Evolutionary conservation across 2,797 vertebrate species (phyloP).

Genomic region (Danio tinwini): DNA sequence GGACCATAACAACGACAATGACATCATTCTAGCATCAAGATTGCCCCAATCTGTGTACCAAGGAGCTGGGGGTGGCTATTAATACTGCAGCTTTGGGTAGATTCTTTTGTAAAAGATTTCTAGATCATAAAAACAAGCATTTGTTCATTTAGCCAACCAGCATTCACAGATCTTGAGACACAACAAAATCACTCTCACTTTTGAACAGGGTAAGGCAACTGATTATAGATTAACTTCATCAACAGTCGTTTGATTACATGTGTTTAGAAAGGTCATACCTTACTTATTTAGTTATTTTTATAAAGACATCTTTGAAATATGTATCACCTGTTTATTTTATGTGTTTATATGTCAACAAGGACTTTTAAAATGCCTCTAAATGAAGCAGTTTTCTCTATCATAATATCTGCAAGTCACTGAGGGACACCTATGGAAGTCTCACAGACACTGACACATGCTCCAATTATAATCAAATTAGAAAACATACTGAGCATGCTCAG

Average conservation of each 20-base stretch:
- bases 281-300: background rate
- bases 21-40: too few species aligned
- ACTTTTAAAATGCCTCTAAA: too few species aligned
- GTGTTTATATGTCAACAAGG: background rate
- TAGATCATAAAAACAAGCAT: background rate
- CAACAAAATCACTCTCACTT: background rate
- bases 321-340: background rate
- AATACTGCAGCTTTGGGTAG: background rate
- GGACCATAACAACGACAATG: too few species aligned
- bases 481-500: conserved; percentile 29
- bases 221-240: background rate
- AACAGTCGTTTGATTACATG: background rate
- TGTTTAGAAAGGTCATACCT: background rate
- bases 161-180: background rate
- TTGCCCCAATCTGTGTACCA: too few species aligned
- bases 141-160: background rate
- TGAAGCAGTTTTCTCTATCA: conserved; percentile 8
- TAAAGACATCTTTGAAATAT: background rate
- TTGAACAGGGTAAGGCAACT: background rate
- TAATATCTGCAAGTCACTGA: background rate
- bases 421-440: background rate
- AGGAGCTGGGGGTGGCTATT: background rate
- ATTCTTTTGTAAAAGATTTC: background rate
- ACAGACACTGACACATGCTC: conserved; percentile 11
- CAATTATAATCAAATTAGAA: conserved; percentile 29